Evolutionary conservation across 2,888 invertebrate genomes (phyloP).

Genomic region (Scaptomyza tumidula): DNA sequence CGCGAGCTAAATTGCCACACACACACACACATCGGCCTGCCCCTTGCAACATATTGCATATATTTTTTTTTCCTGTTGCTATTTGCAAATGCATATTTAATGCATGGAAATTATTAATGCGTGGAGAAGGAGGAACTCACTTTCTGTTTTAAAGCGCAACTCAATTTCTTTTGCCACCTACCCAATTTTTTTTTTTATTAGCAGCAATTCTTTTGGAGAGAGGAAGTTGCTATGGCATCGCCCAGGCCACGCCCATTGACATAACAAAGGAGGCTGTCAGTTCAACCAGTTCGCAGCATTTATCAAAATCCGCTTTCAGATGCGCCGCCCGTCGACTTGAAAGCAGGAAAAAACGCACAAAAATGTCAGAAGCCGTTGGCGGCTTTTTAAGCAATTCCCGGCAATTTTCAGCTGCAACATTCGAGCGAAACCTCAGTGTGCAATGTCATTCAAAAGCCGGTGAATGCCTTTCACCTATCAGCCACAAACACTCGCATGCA

Average conservation of each 20-base stretch:
- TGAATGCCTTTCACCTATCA: conserved; percentile 50
- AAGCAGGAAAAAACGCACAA: conserved; percentile 4
- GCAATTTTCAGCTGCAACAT: conserved; percentile 58
- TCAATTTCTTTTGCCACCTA: conserved; percentile 2
- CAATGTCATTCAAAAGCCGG: conserved; percentile 61
- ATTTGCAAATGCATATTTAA: conserved; percentile 66
- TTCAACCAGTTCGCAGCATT: conserved; percentile 57
- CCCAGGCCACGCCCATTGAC: conserved; percentile 16
- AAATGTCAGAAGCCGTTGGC: conserved; percentile 25
- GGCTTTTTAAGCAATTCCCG: conserved; percentile 19
- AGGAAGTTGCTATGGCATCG: conserved; percentile 23
- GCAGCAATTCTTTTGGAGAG: conserved; percentile 44
- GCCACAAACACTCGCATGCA: conserved; percentile 14
- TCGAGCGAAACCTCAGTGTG: conserved; percentile 47
- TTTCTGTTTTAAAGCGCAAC: conserved; percentile 24
- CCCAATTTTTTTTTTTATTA: conserved; percentile 49
- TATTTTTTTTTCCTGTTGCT: conserved; percentile 25
- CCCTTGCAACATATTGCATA: conserved; percentile 53
- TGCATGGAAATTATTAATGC: conserved; percentile 70
- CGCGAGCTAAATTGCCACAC: conserved; percentile 57
- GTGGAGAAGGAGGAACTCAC: no score
- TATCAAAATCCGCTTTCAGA: conserved; percentile 66
- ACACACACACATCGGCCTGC: conserved; percentile 15
- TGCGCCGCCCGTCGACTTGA: conserved; percentile 8
- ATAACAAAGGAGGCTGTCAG: conserved; percentile 34